Evolutionary conservation across 2,888 invertebrate genomes (phyloP), one percentile per base, ranked within the genome.

Genomic region (Oegoconia quadripuncta): DNA sequence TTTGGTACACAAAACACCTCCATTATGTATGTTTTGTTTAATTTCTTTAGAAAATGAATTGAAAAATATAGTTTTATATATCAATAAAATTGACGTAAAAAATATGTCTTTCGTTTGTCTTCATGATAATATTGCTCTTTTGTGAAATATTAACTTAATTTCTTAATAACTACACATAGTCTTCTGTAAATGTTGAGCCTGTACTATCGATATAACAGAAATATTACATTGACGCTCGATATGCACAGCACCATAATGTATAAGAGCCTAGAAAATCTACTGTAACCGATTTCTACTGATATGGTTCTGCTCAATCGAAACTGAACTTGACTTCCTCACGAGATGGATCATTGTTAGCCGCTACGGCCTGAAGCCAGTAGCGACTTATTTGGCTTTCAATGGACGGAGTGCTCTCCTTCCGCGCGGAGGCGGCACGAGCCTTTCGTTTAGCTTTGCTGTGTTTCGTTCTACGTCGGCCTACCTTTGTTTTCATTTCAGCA

Each of bases 401-500:
- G 9, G 95, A 95, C 0, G 94, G 93, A 28, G 93, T 93, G 67
- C 95, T 95, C 33, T 93, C 93, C 60, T 88, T 79, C 55, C 90
- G 51, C 26, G 84, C 59, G 66, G 69, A 52, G 45, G 73, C 64
- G 52, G 83, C 64, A 46, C 82, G 65, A 40, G 86, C 59, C 66
- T 89, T 66, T 49, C 87, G 55, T 68, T 83, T 71, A 37, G 82
- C 74, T 42, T 80, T 88, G 61, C 58, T 75, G 52, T 83, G 79
- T 50, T 87, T 88, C 3, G 80, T 74, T 27, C 89, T 82, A 37
- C 83, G 78, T 0, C 90, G 82, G 5, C 89, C 89, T 1, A 86
- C 86, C 66, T 94, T 94, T 2, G 94, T 93, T 63, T 94, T 95
- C 86, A 95, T 89, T 74, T 95, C 95, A 0, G 95, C 93, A 30